Conservation (phyloP, 23 tunicate species). For the Trididemnum clinides region DNA sequence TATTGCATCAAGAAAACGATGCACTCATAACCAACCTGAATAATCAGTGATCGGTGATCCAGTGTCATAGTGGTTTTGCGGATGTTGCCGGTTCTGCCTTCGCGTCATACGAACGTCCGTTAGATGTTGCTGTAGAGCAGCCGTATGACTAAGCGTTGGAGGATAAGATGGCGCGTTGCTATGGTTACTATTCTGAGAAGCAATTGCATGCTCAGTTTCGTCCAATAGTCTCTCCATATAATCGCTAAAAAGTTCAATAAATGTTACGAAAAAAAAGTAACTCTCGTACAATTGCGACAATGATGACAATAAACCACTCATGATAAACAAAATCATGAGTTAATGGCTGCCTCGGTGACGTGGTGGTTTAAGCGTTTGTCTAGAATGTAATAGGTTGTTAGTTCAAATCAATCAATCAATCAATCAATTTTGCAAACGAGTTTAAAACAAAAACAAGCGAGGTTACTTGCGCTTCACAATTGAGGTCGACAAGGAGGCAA, state of each 20-base stretch:
- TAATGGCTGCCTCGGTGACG: too few species aligned
- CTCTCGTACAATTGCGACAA: neutral
- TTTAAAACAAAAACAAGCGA: too few species aligned
- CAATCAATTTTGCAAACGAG: too few species aligned
- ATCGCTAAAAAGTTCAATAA: conserved; percentile 56
- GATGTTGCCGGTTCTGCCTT: conserved; percentile 32
- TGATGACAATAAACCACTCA: neutral
- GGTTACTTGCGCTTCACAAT: too few species aligned
- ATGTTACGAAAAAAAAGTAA: neutral
- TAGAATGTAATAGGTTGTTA: too few species aligned
- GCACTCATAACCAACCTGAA: conserved; percentile 36
- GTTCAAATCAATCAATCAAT: too few species aligned
- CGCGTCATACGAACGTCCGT: conserved; percentile 31
- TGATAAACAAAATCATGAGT: neutral
- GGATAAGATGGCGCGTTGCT: neutral
- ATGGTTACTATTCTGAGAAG: conserved; percentile 10
- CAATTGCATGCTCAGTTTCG: conserved; percentile 68
- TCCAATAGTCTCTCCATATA: conserved; percentile 90
- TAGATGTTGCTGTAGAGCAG: conserved; percentile 63
- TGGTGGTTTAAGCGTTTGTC: too few species aligned
- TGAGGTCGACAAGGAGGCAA: too few species aligned
- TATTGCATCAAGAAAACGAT: too few species aligned
- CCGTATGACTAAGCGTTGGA: conserved; percentile 37
- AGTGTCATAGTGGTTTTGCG: conserved; percentile 2
- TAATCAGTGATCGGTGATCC: conserved; percentile 33